Evolutionary conservation across 2,888 invertebrate species (phyloP).

Genomic region (Agrotis clavis): DNA sequence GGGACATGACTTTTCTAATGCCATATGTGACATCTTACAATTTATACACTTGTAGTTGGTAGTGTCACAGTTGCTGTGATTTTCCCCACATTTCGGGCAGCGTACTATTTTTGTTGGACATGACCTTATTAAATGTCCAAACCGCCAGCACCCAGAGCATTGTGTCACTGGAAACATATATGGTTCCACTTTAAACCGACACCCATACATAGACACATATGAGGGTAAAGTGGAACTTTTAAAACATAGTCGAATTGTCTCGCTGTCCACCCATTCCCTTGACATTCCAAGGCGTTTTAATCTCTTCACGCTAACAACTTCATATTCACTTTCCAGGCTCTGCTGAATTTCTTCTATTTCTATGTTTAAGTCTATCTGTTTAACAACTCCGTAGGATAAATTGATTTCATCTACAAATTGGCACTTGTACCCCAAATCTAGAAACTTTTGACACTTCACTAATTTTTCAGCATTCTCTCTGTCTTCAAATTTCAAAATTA

Average conservation of each 20-base stretch:
- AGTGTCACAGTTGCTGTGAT: neutral
- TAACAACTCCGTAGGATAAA: neutral
- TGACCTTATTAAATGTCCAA: neutral
- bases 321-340: neutral
- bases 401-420: neutral
- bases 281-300: neutral
- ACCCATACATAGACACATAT: neutral
- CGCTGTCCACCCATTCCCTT: neutral
- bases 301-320: neutral
- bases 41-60: neutral
- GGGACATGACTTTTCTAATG: neutral
- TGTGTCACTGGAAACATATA: neutral
- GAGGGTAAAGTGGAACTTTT: neutral
- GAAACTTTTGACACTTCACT: neutral
- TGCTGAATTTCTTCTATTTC: neutral
- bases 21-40: neutral
- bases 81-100: constrained; percentile 4
- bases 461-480: neutral
- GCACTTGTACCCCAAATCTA: neutral
- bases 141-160: constrained; percentile 1
- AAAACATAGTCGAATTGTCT: neutral
- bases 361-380: constrained; percentile 1
- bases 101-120: neutral
- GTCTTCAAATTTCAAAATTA: too few species aligned
- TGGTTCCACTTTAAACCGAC: constrained; percentile 6